These are phyloP conservation scores for Diarsia dahlii DNA, from an alignment of 2,888 invertebrate genomes.

Conservation along the genomic window DNA sequence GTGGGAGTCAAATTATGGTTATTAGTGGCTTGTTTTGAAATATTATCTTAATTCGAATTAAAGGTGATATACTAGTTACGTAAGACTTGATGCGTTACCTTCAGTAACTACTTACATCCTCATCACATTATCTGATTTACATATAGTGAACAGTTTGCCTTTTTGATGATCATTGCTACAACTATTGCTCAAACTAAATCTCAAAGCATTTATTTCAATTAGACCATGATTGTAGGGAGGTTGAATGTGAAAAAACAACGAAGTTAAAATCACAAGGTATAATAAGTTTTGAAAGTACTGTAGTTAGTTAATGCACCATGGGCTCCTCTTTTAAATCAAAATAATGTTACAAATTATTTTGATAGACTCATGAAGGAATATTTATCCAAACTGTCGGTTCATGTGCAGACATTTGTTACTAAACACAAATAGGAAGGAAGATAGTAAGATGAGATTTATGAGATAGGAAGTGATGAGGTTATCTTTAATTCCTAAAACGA, in stretches of 20 bases:
- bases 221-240: too few relatives aligned
- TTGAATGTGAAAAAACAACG: too few relatives aligned
- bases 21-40: constrained; percentile 67
- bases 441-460: background rate
- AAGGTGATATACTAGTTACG: constrained; percentile 59
- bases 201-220: too few relatives aligned
- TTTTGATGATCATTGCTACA: too few relatives aligned
- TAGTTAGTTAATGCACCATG: too few relatives aligned
- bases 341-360: too few relatives aligned
- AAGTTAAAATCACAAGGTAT: too few relatives aligned
- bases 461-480: background rate
- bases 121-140: constrained; percentile 17
- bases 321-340: too few relatives aligned
- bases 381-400: background rate
- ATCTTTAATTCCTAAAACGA: too few relatives aligned
- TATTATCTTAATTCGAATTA: constrained; percentile 68
- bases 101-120: constrained; percentile 39
- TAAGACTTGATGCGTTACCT: constrained; percentile 31
- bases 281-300: too few relatives aligned
- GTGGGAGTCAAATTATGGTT: constrained; percentile 74
- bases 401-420: background rate
- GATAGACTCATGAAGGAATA: background rate
- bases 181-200: too few relatives aligned
- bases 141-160: constrained; percentile 5
- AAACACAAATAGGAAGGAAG: background rate